Evolutionary conservation across 2,113 vertebrate species (phyloP), one percentile per base, ranked within the genome.

Genomic region (Porphyrio hochstetteri): DNA sequence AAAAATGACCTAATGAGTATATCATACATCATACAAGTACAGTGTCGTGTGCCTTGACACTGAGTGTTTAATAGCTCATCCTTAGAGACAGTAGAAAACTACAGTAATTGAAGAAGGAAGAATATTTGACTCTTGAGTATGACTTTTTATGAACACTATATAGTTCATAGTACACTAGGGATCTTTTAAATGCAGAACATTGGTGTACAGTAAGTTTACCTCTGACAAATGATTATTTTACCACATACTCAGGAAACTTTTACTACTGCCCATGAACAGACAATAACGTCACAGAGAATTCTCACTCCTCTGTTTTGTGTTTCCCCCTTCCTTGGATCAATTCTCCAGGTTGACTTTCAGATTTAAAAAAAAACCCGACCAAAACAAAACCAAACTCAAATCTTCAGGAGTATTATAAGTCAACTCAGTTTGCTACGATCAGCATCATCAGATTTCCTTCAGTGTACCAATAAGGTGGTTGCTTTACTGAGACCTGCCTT

Each of bases 191-290:
- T 96, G 81, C 86, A 96, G 92, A 96, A 68, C 85, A 64, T 78
- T 88, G 68, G 78, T 95, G 92, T 91, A 95, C 81, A 90, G 93
- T 96, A 96, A 96, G 96, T 97, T 98, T 97, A 97, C 96, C 83
- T 96, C 95, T 97, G 97, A 98, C 94, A 98, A 97, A 96, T 93
- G 36, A 97, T 97, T 97, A 95, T 96, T 97, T 97, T 97, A 97
- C 75, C 95, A 85, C 87, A 86, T 96, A 97, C 75, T 93, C 50
- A 52, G 76, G 82, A 92, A 97, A 94, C 65, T 97, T 97, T 96
- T 97, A 97, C 91, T 96, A 40, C 87, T 96, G 85, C 91, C 89
- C 81, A 70, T 80, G 83, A 96, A 95, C 88, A 93, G 92, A 92
- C 53, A 88, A 96, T 96, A 97, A 96, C 94, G 25, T 53, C 10